These are phyloP conservation scores for Mastomys natalensis DNA, from an alignment of 2,113 vertebrate genomes.

Conservation along the genomic window DNA sequence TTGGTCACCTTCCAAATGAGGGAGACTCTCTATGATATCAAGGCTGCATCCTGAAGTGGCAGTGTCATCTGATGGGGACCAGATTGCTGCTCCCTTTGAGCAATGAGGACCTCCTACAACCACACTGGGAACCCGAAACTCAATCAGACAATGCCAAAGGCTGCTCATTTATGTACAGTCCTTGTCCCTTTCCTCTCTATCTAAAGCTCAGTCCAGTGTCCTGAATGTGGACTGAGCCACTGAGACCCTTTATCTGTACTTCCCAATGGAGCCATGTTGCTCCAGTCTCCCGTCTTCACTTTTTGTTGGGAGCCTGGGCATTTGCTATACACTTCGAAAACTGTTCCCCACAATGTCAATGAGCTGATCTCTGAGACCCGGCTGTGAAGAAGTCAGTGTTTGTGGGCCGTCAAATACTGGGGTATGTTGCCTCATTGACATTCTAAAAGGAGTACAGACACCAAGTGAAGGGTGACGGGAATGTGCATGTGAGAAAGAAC, in stretches of 20 bases:
- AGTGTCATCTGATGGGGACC: no score
- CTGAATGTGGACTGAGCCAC: not conserved
- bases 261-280: not conserved
- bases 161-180: not conserved
- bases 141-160: not conserved
- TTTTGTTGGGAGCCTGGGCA: not conserved
- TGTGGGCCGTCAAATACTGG: not conserved
- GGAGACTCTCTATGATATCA: not conserved
- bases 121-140: not conserved
- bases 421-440: not conserved
- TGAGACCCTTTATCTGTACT: not conserved
- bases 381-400: not conserved
- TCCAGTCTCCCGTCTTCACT: not conserved
- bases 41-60: not conserved
- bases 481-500: not conserved
- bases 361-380: not conserved
- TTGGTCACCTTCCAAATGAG: not conserved
- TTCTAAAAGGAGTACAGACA: conserved; percentile 25
- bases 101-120: not conserved
- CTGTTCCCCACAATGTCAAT: not conserved
- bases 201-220: not conserved
- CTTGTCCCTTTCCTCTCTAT: no score
- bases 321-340: not conserved
- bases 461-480: not conserved
- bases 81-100: not conserved